phyloP scores from a whole-genome alignment of 2,888 invertebrate genomes.

The Heteromyza rotundicornis region DNA sequence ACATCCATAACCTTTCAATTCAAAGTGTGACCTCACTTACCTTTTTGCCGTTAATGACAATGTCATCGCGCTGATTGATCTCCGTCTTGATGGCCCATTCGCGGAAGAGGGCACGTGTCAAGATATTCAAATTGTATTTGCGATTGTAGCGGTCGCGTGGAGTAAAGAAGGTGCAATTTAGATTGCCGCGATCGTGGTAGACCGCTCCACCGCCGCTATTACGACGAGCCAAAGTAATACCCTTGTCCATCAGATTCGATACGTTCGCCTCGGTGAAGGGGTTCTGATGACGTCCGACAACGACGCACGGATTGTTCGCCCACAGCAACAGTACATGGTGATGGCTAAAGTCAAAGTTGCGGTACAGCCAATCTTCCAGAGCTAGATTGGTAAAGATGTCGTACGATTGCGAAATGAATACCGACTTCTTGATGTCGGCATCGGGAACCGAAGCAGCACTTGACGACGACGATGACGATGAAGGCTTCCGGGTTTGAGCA shows the following conservation, averaged over 20 bases:
- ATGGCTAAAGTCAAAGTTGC: constrained; percentile 80
- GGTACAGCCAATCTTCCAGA: constrained; percentile 95
- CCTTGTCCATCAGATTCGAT: constrained; percentile 69
- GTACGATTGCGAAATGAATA: constrained; percentile 89
- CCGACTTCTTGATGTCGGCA: constrained; percentile 76
- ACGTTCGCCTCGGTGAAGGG: constrained; percentile 93
- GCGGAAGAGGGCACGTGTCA: constrained; percentile 81
- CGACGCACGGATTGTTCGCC: constrained; percentile 93
- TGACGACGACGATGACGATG: neutral
- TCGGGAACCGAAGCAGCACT: constrained; percentile 45
- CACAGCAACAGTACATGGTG: constrained; percentile 89
- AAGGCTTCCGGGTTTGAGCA: constrained; percentile 20
- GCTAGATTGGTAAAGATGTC: constrained; percentile 94
- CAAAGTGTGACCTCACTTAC: constrained; percentile 39
- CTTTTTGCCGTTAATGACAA: constrained; percentile 76
- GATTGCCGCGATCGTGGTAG: constrained; percentile 92
- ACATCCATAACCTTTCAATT: too few relatives aligned
- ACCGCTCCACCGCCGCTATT: constrained; percentile 97
- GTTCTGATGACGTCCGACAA: constrained; percentile 96
- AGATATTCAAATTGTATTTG: constrained; percentile 84
- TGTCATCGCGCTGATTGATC: constrained; percentile 85
- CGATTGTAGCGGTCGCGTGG: constrained; percentile 83
- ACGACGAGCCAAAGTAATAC: constrained; percentile 81
- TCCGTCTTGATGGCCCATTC: constrained; percentile 80
- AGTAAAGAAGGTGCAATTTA: constrained; percentile 92